Conservation (phyloP, 1,140 invertebrate genomes). For the Meloidogyne exigua region DNA sequence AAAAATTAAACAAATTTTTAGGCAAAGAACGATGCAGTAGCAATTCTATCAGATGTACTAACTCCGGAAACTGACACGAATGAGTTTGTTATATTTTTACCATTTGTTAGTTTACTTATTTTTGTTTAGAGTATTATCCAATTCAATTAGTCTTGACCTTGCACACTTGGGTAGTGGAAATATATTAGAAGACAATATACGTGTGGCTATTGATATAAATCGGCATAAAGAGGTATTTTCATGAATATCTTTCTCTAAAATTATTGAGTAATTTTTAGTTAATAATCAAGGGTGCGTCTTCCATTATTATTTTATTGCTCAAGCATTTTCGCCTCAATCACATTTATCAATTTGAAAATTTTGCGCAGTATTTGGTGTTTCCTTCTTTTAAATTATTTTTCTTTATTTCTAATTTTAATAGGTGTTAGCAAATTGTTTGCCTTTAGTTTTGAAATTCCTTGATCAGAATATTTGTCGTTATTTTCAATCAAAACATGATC, state of each 20-base stretch:
- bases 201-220: constrained; percentile 92
- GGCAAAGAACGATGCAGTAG: constrained; percentile 94
- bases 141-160: constrained; percentile 58
- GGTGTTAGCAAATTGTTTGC: constrained; percentile 94
- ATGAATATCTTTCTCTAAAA: background rate
- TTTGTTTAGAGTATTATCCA: constrained; percentile 51
- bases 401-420: background rate
- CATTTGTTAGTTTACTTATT: background rate
- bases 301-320: constrained; percentile 83
- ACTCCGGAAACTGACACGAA: constrained; percentile 58
- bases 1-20: constrained; percentile 30
- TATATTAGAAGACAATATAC: constrained; percentile 84
- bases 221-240: constrained; percentile 83
- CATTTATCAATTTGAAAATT: constrained; percentile 94
- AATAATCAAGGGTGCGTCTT: constrained; percentile 94
- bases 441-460: constrained; percentile 95
- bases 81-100: constrained; percentile 26
- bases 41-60: constrained; percentile 93
- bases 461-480: constrained; percentile 96
- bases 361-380: constrained; percentile 93
- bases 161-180: constrained; percentile 34
- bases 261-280: constrained; percentile 72
- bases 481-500: constrained; percentile 87
- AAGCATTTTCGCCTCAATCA: constrained; percentile 99
- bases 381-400: background rate